A percentile compares a stretch with the other conserved stretches of the same genome.
These are phyloP conservation scores for Pachypanchax playfairii DNA, from an alignment of 2,113 vertebrate species.

Conservation along the genomic window DNA sequence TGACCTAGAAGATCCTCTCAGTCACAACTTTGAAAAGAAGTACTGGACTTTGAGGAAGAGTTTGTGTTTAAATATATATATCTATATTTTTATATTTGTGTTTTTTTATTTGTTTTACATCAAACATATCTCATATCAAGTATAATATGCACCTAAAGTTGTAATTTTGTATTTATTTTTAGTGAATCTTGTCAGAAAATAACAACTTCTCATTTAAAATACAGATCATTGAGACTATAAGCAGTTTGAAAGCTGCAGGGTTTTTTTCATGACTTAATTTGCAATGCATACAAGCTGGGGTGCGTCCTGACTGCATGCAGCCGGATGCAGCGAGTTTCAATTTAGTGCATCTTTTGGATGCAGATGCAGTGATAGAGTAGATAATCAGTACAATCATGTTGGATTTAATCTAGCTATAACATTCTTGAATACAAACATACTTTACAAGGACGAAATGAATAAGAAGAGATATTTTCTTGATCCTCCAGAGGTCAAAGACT, in stretches of 20 bases:
- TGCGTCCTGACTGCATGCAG: constrained; percentile 38
- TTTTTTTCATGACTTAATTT: constrained; percentile 69
- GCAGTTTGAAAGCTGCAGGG: background rate
- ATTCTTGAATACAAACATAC: background rate
- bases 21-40: too few species aligned
- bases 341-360: constrained; percentile 19
- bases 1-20: too few species aligned
- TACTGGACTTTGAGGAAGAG: too few species aligned
- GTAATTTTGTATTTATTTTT: background rate
- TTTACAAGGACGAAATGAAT: constrained; percentile 75
- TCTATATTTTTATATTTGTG: background rate
- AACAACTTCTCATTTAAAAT: too few species aligned
- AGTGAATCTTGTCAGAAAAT: background rate
- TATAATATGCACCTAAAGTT: background rate
- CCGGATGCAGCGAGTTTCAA: constrained; percentile 14
- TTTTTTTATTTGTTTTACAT: background rate
- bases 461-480: constrained; percentile 84
- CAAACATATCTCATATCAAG: background rate
- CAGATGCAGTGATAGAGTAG: background rate
- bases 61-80: background rate
- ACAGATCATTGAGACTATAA: background rate
- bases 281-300: constrained; percentile 78
- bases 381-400: constrained; percentile 25
- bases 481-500: constrained; percentile 85
- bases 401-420: constrained; percentile 13